Percentiles rank a stretch among this genome's conserved stretches.
These are phyloP conservation scores for Myotis lucifugus DNA, from an alignment of 2,113 vertebrate genomes.

Conservation along the genomic window DNA sequence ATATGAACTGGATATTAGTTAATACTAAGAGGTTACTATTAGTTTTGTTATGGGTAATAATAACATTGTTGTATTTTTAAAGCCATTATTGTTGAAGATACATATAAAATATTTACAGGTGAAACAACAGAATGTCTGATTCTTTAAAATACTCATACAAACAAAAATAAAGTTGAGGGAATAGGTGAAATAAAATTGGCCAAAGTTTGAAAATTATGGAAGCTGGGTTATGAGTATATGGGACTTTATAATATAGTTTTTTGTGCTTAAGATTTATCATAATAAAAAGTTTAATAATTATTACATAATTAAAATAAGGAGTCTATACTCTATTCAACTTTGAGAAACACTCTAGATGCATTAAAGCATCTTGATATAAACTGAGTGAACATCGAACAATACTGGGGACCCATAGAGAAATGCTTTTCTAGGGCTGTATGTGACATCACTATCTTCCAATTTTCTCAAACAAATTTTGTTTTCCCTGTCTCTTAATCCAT, in stretches of 20 bases:
- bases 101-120: slow-evolving; percentile 13
- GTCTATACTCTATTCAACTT: not conserved
- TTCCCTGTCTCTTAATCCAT: slow-evolving; percentile 13
- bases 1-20: not conserved
- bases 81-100: not conserved
- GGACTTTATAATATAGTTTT: not conserved
- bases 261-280: not conserved
- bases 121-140: not conserved
- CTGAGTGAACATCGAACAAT: not conserved
- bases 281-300: slow-evolving; percentile 7
- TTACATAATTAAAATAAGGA: not conserved
- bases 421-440: not conserved
- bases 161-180: not conserved
- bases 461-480: not conserved
- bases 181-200: not conserved
- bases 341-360: not conserved
- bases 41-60: slow-evolving; percentile 5
- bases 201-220: not conserved
- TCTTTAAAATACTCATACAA: slow-evolving; percentile 35
- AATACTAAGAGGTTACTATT: not conserved
- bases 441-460: not conserved
- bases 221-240: not conserved
- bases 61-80: not conserved
- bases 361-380: not conserved
- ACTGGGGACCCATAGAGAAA: not conserved